A percentile compares a stretch with the other conserved stretches of the same genome.
Evolutionary conservation across 2,888 invertebrate species (phyloP).

Genomic region (Yponomeuta cagnagella): DNA sequence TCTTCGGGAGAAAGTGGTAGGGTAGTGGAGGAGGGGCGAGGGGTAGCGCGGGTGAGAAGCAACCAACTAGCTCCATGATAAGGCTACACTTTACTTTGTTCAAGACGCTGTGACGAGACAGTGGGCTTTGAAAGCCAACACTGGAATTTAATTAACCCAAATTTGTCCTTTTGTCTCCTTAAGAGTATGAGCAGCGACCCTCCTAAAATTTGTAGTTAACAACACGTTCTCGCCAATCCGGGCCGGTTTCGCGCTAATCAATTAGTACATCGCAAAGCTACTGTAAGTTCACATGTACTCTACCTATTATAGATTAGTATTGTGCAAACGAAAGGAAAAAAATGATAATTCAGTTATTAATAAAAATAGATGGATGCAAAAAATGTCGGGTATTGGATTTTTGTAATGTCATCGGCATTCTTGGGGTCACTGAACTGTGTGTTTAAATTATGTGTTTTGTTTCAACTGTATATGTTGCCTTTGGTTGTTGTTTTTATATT

Average conservation of each 20-base stretch:
- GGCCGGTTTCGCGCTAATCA: background rate
- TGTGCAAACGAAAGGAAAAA: background rate
- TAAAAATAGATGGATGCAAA: background rate
- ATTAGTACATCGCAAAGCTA: background rate
- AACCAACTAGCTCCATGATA: constrained; percentile 51
- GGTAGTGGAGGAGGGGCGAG: constrained; percentile 24
- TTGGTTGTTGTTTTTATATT: too few relatives aligned
- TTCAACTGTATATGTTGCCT: too few relatives aligned
- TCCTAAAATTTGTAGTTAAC: constrained; percentile 21
- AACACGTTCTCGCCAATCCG: background rate
- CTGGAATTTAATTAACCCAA: constrained; percentile 67
- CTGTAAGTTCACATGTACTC: background rate
- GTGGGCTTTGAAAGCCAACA: constrained; percentile 48
- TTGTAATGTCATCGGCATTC: too few relatives aligned
- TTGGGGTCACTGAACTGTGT: too few relatives aligned
- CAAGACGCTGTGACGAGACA: constrained; percentile 56
- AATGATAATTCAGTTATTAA: background rate
- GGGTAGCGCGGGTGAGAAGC: constrained; percentile 26
- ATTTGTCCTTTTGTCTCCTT: constrained; percentile 53
- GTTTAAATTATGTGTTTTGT: too few relatives aligned
- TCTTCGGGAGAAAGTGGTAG: constrained; percentile 39
- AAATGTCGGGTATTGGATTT: too few relatives aligned
- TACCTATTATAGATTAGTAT: background rate
- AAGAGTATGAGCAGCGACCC: constrained; percentile 27
- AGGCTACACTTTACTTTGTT: constrained; percentile 53